Evolutionary conservation across 2,797 vertebrate genomes (phyloP), one percentile per base, ranked within the genome.

Genomic region (Danionella dracula): DNA sequence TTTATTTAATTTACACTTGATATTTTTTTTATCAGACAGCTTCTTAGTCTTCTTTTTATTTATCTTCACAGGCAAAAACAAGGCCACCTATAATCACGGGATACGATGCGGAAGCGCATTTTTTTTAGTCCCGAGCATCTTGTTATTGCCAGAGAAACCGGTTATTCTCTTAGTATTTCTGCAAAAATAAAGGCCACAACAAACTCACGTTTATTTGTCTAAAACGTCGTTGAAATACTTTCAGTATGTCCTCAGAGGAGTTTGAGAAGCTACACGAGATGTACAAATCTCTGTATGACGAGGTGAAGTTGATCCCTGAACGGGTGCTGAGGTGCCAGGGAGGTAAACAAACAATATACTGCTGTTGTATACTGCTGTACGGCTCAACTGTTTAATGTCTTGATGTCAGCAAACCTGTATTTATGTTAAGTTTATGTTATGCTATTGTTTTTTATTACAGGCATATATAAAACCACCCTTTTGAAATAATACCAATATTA

Each of bases 221-320:
- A n/a, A 64, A 9, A 23, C 9, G 13, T 11, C 10, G 16, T 0
- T 12, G 4, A 70, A 59, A 4, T n/a, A 29, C 5, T 20, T 40
- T 15, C 13, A 73, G 58, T 15, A 92, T 89, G 81, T 96, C 95
- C 17, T 97, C 94, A 1, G 94, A 95, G 79, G 93, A 95, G 68
- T 90, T 93, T 63, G 93, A 97, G 84, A 94, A 94, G 78, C 76
- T 97, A 53, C 92, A 96, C 13, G 95, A 98, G 64, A 92, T 96
- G 54, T 98, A 88, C 78, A 87, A 62, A 13, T 87, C 85, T 0
- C 73, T 95, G 48, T 91, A 90, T 11, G 91, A 91, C 0, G 87
- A 94, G 32, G 79, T 97, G 1, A 89, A 81, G 61, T 78, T 83
- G 11, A 86, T 90, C n/a, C 90, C 91, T 35, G 90, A 91, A 4